Conservation (phyloP, 1,140 invertebrate genomes). For the Tetramorium simillimum region DNA sequence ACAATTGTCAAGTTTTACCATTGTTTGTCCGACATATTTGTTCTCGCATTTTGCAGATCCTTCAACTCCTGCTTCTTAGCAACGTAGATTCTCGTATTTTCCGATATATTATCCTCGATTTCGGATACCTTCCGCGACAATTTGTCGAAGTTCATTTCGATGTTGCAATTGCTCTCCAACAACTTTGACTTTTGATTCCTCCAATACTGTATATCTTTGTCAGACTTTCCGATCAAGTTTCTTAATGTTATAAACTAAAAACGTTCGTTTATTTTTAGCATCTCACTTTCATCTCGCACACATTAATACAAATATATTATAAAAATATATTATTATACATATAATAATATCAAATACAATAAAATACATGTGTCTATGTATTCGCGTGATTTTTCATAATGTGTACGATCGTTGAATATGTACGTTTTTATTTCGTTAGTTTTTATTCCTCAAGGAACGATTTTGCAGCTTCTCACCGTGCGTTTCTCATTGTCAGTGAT, state of each 20-base stretch:
- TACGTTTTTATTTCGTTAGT: background rate
- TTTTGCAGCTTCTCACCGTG: background rate
- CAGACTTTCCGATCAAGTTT: background rate
- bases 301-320: background rate
- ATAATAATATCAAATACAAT: background rate
- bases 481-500: background rate
- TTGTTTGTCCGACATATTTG: background rate
- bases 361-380: background rate
- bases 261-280: background rate
- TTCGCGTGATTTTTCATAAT: background rate
- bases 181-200: background rate
- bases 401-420: background rate
- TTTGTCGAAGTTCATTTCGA: background rate
- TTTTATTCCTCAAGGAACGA: background rate
- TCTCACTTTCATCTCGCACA: background rate
- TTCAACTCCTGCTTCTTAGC: constrained; percentile 47
- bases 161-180: constrained; percentile 1
- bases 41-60: background rate
- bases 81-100: background rate
- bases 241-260: constrained; percentile 22
- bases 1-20: constrained; percentile 18
- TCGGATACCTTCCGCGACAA: background rate
- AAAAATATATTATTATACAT: background rate
- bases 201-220: background rate
- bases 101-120: background rate